phyloP scores from a whole-genome alignment of 1,140 invertebrate genomes.

The Penaeus indicus region DNA sequence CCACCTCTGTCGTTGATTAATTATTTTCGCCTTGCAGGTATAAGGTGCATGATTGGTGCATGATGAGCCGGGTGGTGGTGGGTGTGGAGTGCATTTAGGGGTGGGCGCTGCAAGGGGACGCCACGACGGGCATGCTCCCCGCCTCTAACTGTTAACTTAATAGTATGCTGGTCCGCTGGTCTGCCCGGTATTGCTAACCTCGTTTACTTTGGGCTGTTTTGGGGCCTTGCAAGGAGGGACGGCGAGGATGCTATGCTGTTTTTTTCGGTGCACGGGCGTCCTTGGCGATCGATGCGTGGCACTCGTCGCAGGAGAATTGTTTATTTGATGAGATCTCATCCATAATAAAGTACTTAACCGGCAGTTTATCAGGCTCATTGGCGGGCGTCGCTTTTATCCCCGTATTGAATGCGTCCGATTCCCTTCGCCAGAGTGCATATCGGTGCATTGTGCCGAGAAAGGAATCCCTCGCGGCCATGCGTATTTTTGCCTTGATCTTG shows the following conservation, averaged over 20 bases:
- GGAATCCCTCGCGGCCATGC: neutral
- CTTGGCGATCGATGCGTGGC: neutral
- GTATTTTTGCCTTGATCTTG: neutral
- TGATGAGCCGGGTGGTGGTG: neutral
- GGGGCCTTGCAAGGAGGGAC: no score
- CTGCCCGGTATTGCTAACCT: no score
- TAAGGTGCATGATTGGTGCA: constrained; percentile 34
- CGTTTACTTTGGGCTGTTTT: no score
- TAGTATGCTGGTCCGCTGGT: no score
- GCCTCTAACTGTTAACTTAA: neutral
- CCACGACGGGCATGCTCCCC: neutral
- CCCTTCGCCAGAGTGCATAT: neutral
- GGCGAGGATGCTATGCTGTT: no score
- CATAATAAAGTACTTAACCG: constrained; percentile 1
- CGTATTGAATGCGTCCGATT: constrained; percentile 41
- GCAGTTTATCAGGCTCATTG: constrained; percentile 26
- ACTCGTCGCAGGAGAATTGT: neutral
- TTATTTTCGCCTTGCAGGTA: constrained; percentile 1
- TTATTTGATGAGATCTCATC: neutral
- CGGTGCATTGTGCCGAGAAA: neutral
- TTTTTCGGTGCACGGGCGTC: neutral
- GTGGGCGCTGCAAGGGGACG: neutral
- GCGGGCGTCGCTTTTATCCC: constrained; percentile 35
- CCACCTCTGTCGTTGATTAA: neutral
- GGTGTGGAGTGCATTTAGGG: no score